Conservation (phyloP, 2,888 invertebrate species). For the Adineta ricciae region DNA sequence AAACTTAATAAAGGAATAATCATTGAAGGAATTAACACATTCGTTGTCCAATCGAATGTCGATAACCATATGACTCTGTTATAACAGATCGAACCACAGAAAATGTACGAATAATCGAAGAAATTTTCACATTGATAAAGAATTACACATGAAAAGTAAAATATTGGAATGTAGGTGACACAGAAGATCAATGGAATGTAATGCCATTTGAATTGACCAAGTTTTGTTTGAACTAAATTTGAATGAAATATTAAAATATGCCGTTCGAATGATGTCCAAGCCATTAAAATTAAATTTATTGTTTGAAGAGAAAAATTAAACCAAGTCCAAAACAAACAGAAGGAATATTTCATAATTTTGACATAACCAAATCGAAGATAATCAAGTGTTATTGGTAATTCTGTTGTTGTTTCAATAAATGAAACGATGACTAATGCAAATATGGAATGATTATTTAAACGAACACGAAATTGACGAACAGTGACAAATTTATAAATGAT, state of each 20-base stretch:
- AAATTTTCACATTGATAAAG: background rate
- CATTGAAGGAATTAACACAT: background rate
- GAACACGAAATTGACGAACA: background rate
- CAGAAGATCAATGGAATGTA: background rate
- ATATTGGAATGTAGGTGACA: background rate
- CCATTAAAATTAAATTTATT: background rate
- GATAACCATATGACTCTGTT: background rate
- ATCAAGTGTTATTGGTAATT: background rate
- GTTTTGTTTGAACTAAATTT: background rate
- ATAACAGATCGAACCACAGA: background rate
- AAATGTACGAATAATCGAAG: background rate
- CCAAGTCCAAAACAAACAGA: conserved; percentile 3
- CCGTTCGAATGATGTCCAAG: background rate
- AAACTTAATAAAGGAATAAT: background rate
- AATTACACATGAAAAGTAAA: background rate
- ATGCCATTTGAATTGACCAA: background rate
- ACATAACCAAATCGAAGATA: background rate
- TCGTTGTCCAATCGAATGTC: background rate
- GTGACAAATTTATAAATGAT: background rate
- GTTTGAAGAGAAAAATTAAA: background rate
- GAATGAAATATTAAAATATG: conserved; percentile 3
- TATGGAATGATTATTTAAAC: background rate
- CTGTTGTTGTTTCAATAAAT: background rate
- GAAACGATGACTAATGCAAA: background rate
- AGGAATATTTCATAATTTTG: background rate